A percentile compares a stretch with the other conserved stretches of the same genome.
Evolutionary conservation across 2,888 invertebrate genomes (phyloP).

Genomic region (Mythimna albipuncta): DNA sequence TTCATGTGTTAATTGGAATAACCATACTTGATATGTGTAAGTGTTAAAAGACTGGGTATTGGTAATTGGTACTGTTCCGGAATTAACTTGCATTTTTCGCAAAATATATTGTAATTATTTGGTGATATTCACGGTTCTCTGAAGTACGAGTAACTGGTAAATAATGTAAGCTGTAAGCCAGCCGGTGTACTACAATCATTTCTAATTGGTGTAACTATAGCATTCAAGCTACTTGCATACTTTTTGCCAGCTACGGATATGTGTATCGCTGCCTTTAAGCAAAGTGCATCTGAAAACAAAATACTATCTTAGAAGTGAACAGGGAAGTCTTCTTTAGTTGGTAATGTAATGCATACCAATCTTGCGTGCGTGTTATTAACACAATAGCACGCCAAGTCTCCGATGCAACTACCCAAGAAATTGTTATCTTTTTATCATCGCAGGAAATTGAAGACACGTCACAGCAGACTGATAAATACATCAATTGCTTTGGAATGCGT

Average conservation of each 20-base stretch:
- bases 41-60: constrained; percentile 2
- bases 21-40: background rate
- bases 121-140: no score
- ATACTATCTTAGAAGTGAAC: constrained; percentile 18
- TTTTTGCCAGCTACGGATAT: no score
- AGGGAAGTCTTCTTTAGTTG: constrained; percentile 38
- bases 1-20: background rate
- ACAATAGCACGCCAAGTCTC: constrained; percentile 52
- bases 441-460: constrained; percentile 43
- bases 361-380: constrained; percentile 46
- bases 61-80: background rate
- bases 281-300: constrained; percentile 1
- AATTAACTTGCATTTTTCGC: background rate
- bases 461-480: constrained; percentile 9
- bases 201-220: no score
- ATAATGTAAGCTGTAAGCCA: no score
- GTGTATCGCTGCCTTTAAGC: background rate
- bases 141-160: no score
- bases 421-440: constrained; percentile 62
- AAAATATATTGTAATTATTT: no score
- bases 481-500: constrained; percentile 16
- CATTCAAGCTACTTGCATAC: no score
- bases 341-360: constrained; percentile 45
- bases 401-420: constrained; percentile 57
- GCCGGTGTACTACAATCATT: no score